Conservation (phyloP, 2,113 vertebrate species). For the Acanthisitta chloris region DNA sequence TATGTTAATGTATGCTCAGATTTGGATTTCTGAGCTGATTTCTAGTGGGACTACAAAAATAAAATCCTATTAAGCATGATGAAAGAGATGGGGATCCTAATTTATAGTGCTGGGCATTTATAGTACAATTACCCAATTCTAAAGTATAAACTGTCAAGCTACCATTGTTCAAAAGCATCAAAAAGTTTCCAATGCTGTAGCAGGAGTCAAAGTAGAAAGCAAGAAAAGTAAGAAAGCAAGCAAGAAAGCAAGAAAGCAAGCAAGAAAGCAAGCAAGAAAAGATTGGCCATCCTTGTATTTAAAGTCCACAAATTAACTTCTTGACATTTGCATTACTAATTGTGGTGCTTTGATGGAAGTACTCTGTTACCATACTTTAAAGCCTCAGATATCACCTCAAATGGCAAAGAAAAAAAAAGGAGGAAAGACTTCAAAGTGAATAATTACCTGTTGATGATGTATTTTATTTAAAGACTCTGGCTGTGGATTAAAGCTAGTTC, state of each 20-base stretch:
- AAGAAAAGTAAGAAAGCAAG: too few species aligned
- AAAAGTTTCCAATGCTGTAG: not conserved
- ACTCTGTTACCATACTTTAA: conserved; percentile 57
- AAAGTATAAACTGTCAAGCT: not conserved
- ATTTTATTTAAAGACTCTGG: conserved; percentile 75
- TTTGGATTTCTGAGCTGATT: not conserved
- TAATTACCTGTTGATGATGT: conserved; percentile 78
- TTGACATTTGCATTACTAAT: conserved; percentile 51
- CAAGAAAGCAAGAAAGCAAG: too few species aligned
- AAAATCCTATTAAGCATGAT: not conserved
- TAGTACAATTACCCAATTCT: not conserved
- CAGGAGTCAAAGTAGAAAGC: not conserved
- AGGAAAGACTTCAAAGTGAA: conserved; percentile 74
- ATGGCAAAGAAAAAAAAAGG: conserved; percentile 11
- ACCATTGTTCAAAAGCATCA: not conserved
- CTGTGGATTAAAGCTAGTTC: conserved; percentile 74
- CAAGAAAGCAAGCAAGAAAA: not conserved
- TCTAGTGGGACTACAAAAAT: not conserved
- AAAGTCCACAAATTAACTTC: conserved; percentile 23
- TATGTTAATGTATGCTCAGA: not conserved
- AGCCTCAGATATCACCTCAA: conserved; percentile 42
- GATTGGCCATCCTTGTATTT: not conserved
- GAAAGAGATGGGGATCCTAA: not conserved
- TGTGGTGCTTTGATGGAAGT: conserved; percentile 68
- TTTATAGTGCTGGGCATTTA: not conserved